A percentile compares a stretch with the other conserved stretches of the same genome.
Evolutionary conservation across 2,113 vertebrate genomes (phyloP).

Genomic region (Phalacrocorax pelagicus): DNA sequence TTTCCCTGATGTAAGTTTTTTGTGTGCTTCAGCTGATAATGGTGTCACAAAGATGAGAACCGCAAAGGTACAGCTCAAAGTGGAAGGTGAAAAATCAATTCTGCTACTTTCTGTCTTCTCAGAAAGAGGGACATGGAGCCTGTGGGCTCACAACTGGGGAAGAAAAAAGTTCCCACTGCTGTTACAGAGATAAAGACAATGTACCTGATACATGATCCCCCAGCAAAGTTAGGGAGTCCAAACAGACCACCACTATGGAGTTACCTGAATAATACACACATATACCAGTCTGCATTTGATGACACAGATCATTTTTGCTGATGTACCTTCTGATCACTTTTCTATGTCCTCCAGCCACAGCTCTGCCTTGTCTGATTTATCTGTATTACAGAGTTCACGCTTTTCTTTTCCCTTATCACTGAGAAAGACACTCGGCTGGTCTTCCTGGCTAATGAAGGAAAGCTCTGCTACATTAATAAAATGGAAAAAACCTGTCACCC

Average conservation of each 20-base stretch:
- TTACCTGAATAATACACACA: background rate
- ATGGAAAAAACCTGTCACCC: background rate
- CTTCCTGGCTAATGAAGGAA: background rate
- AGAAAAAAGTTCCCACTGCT: background rate
- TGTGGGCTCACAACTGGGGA: background rate
- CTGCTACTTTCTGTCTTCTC: background rate
- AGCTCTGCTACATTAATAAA: background rate
- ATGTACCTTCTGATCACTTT: background rate
- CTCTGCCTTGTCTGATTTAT: background rate
- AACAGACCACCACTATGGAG: background rate
- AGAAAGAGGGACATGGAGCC: background rate
- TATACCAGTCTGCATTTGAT: background rate
- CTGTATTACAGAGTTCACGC: background rate
- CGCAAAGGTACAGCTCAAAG: background rate
- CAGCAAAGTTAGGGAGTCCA: background rate
- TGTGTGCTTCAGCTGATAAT: background rate
- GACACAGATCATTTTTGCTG: background rate
- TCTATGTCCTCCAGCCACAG: background rate
- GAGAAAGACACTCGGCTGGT: background rate
- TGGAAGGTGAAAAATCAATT: background rate
- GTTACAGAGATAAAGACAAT: background rate
- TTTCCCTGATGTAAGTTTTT: background rate
- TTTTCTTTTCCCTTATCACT: background rate
- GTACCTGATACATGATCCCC: rapidly evolving
- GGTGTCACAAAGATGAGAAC: background rate